Conservation (phyloP, 64 coral and sea anemone genomes). For the Hydrozoanthus tunicans region DNA sequence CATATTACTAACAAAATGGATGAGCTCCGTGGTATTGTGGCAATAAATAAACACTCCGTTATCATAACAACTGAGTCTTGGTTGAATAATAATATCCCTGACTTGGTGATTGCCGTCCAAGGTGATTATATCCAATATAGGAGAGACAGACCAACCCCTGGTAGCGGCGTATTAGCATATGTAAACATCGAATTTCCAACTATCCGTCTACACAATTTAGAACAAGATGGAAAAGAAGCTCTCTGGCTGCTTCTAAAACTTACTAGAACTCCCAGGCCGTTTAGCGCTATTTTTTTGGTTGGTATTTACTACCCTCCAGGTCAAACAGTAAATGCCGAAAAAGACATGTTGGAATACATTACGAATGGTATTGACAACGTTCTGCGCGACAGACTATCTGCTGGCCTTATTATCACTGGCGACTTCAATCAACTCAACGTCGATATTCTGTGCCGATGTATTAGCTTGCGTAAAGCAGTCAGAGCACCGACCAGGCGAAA, state of each 20-base stretch:
- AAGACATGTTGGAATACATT: too few species aligned
- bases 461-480: slow-evolving; percentile 6
- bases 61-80: background rate
- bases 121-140: background rate
- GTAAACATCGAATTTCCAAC: slow-evolving; percentile 32
- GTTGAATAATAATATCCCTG: background rate
- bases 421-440: slow-evolving; percentile 32
- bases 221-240: slow-evolving; percentile 46
- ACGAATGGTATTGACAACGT: background rate
- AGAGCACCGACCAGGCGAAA: slow-evolving; percentile 47
- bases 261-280: slow-evolving; percentile 2
- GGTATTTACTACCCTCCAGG: too few species aligned
- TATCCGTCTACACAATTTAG: slow-evolving; percentile 22
- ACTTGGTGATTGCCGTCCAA: background rate
- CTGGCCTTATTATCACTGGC: slow-evolving; percentile 57
- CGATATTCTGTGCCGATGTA: background rate
- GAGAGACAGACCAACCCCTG: background rate
- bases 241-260: slow-evolving; percentile 18
- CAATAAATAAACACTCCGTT: too few species aligned
- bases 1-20: too few species aligned
- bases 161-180: slow-evolving; percentile 57
- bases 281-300: too few species aligned
- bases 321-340: too few species aligned
- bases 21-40: too few species aligned
- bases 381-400: slow-evolving; percentile 34